Evolutionary conservation across 2,797 vertebrate species (phyloP).

Genomic region (Phoebastria nigripes): DNA sequence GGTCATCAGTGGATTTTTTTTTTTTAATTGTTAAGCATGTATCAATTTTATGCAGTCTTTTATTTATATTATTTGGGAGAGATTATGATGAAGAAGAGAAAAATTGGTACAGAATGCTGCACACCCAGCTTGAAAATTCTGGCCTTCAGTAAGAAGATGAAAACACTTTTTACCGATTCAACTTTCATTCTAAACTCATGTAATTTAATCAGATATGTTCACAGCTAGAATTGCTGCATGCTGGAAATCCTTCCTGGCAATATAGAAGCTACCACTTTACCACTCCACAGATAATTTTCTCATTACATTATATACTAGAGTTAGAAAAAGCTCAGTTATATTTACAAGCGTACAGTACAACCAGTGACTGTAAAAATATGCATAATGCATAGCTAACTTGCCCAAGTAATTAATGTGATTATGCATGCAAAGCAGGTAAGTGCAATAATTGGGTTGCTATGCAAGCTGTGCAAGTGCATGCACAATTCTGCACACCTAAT

Average conservation of each 20-base stretch:
- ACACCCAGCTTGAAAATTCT: conserved; percentile 27
- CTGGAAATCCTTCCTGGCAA: conserved; percentile 62
- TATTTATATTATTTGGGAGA: neutral
- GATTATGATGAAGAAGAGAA: neutral
- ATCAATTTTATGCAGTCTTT: neutral
- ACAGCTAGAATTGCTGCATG: conserved; percentile 58
- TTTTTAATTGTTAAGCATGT: neutral
- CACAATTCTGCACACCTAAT: conserved; percentile 49
- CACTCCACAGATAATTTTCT: conserved; percentile 62
- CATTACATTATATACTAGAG: conserved; percentile 50
- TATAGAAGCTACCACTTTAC: conserved; percentile 53
- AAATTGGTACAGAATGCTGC: neutral
- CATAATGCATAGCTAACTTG: conserved; percentile 46
- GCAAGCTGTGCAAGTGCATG: conserved; percentile 35
- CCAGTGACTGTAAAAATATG: conserved; percentile 49
- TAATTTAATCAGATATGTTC: conserved; percentile 67
- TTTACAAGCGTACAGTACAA: conserved; percentile 42
- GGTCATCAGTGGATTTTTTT: neutral
- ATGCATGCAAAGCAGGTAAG: conserved; percentile 51
- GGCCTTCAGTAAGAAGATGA: conserved; percentile 37
- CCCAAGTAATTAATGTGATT: conserved; percentile 52
- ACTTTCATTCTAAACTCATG: conserved; percentile 60
- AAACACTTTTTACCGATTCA: conserved; percentile 56
- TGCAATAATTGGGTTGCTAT: conserved; percentile 31
- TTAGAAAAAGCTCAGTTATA: conserved; percentile 52